Base-by-base conservation (phyloP, 1,140 invertebrate genomes). In the Nylanderia fulva region DNA sequence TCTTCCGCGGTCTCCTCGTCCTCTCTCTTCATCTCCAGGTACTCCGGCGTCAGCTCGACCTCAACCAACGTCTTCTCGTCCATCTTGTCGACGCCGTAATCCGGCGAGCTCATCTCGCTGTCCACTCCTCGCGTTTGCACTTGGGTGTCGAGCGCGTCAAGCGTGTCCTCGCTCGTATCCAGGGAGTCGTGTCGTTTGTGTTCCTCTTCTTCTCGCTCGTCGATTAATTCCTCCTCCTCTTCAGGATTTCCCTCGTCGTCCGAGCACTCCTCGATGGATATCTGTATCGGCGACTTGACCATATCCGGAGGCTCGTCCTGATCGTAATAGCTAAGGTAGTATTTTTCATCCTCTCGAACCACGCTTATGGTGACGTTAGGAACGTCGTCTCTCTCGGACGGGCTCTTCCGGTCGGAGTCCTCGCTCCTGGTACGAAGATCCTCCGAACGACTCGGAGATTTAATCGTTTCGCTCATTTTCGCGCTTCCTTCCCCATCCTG, bases 241-340 rank as follows among this genome's bases (percentile, higher is more conserved):
- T 93, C 93, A 3, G 72, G 45, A 45, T 93, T 91, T 0, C 88
- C 75, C 1, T 95, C 93, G 27, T 94, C 93, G 54, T 95, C 94
- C 5, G 94, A 95, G 48, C 95, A 94, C 42, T 95, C 94, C 90
- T 95, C 94, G 29, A 95, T 95, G 0, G 95, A 95, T 82, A 95
- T 95, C 85, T 95, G 95, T 72, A 94, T 95, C 7, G 94, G 93
- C 18, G 94, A 95, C 72, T 94, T 95, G 0, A 95, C 93, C 93
- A 94, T 95, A 24, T 95, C 94, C 29, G 92, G 88, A 39, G 90
- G 90, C 58, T 93, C 89, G 2, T 94, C 92, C 15, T 92, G 92
- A 60, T 93, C 91, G 24, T 89, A 84, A 9, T 79, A 27, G 33
- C 92, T 91, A 0, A 87, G 66, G 21, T 21, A 58, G 29, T n/a